Base-by-base conservation (phyloP, 1,140 invertebrate genomes). In the Coelopa frigida region DNA sequence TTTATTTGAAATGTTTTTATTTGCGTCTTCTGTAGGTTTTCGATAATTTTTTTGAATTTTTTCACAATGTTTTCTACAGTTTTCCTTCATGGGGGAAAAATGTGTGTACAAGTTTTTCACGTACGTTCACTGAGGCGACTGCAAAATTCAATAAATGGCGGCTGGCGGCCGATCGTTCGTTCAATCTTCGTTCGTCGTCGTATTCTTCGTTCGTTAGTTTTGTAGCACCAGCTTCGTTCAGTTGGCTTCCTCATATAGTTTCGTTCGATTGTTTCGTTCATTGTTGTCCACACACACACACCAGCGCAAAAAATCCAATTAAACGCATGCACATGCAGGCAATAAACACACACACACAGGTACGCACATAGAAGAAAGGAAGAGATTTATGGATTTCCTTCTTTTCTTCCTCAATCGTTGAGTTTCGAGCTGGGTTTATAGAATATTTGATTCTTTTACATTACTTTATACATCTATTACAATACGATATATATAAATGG, bases 61-160 rank as follows among this genome's bases (percentile, higher is more conserved):
- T 42, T 42, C 27, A 42, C 40, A 31, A 31, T 21, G 18, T 31
- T 42, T 42, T 42, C 33, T 31, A 12, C 27, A 4, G 6, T 20
- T 20, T 10, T 20, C 5, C 12, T 42, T n/a, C n/a, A n/a, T 17
- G 15, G 27, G 33, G 27, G 12, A 42, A 42, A 41, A 27, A 31
- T 17, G n/a, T 42, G 40, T 42, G 26, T 42, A 42, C 40, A 42
- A 42, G 40, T 42, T 42, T 42, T 31, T 42, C 40, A 42, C 40
- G 40, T 42, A 42, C 26, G 14, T 29, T 31, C 14, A 26, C n/a
- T 14, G 15, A 11, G 38, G 15, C 17, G 40, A 42, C 40, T 42
- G 40, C 40, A 42, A 42, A 42, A 42, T 27, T 42, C 27, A 42
- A 42, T 38, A 38, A 38, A 38, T 38, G 36, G 36, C 36, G 36